phyloP scores from a whole-genome alignment of 2,113 vertebrate genomes.

The Psammodynastes pulverulentus region DNA sequence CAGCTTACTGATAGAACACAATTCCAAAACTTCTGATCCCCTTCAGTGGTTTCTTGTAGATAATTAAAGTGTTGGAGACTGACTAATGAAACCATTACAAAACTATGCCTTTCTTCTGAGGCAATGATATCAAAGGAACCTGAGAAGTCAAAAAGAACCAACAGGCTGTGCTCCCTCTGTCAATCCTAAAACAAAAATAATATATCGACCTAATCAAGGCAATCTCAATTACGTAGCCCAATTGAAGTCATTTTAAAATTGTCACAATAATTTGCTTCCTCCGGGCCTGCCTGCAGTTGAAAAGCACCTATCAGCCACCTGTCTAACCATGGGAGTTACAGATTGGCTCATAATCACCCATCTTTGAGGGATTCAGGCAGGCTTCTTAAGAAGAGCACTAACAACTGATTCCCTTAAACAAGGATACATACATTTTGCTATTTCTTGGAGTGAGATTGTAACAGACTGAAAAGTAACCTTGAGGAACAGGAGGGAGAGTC shows the following conservation, averaged over 20 bases:
- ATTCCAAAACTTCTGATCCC: neutral
- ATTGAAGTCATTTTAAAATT: neutral
- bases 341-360: neutral
- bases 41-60: neutral
- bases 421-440: neutral
- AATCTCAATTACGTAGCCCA: neutral
- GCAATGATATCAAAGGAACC: neutral
- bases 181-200: neutral
- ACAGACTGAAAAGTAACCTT: neutral
- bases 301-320: neutral
- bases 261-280: neutral
- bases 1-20: neutral
- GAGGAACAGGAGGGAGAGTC: neutral
- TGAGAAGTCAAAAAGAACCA: neutral
- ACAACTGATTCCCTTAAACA: neutral
- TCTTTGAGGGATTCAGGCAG: neutral
- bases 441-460: neutral
- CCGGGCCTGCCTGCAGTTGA: neutral
- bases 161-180: neutral
- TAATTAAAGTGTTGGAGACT: neutral
- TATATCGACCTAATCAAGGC: neutral
- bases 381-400: neutral
- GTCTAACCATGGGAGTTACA: neutral
- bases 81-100: neutral
- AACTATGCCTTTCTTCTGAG: neutral